Percentiles rank a stretch among this genome's conserved stretches.
Evolutionary conservation across 2,888 invertebrate genomes (phyloP).

Genomic region (Chloroclysta siterata): DNA sequence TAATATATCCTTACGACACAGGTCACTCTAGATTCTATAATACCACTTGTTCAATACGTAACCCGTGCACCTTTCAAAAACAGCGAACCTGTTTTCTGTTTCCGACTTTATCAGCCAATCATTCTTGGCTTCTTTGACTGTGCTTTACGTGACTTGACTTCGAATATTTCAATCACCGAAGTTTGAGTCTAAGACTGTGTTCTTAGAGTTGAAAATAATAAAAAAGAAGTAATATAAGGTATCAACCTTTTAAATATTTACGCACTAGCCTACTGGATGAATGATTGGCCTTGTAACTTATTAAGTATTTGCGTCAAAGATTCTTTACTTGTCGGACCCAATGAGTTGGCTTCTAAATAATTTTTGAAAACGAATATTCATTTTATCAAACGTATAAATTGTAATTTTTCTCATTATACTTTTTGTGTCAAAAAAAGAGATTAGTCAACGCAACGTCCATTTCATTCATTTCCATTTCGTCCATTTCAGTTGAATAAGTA

Average conservation of each 20-base stretch:
- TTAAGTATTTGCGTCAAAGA: background rate
- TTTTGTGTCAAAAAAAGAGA: too few species aligned
- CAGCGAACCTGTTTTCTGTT: constrained; percentile 62
- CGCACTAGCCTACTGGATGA: constrained; percentile 22
- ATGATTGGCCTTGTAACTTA: constrained; percentile 13
- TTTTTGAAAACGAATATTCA: too few species aligned
- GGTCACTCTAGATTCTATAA: constrained; percentile 12
- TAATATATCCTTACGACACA: too few species aligned
- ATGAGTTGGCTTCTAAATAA: background rate
- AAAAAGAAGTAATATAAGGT: background rate
- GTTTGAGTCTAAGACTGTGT: constrained; percentile 4
- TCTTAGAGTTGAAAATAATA: constrained; percentile 16
- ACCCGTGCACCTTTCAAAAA: constrained; percentile 69
- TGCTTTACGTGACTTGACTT: constrained; percentile 45
- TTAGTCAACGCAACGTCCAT: too few species aligned
- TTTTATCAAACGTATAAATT: too few species aligned
- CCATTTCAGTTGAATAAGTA: too few species aligned
- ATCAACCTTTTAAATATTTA: constrained; percentile 21
- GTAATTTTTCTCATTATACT: too few species aligned
- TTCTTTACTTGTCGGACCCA: background rate
- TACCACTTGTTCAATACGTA: constrained; percentile 48
- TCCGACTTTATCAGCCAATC: constrained; percentile 61
- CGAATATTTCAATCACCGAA: constrained; percentile 28
- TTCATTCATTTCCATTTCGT: too few species aligned
- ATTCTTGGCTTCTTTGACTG: constrained; percentile 44